Evolutionary conservation across 1,140 invertebrate species (phyloP), one percentile per base, ranked within the genome.

Genomic region (Drosophila chauvacae): DNA sequence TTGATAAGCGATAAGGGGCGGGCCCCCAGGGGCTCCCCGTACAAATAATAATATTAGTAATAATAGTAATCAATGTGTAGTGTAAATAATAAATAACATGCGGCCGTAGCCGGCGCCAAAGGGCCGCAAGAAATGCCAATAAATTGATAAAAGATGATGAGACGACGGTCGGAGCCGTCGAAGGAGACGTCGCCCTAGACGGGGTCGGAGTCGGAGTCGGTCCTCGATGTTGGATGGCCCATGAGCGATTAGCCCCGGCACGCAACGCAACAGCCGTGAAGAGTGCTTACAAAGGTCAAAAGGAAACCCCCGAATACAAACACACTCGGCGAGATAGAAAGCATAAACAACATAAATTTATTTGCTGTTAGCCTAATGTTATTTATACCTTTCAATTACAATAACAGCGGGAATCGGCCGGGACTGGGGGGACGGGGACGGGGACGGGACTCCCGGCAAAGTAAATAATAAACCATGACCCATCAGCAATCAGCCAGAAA

Each of bases 361-460:
- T 90, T 90, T 90, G 86, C 85, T 81, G 78, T 90, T 90, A 85
- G 86, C 85, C 81, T 90, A 90, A 90, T 90, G 85, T 90, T 90
- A 90, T 90, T 90, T 90, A 90, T 90, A 90, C 81, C 85, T 79
- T 90, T 90, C 85, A 90, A 90, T 90, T 90, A 90, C 78, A 85
- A 88, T 90, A 81, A 88, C 85, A 85, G 77, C 81, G 44, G 63
- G 57, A 47, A 55, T 23, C 26, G 59, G 23, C 16, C 3, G 16
- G 35, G 64, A 1, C 11, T 2, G 28, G 10, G 16, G 58, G 42
- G 11, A 7, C 28, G 18, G 48, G 26, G 26, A 5, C 26, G 26
- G 26, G 0, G 26, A 28, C 6, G 26, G 26, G 26, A 18, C 50
- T 26, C 33, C 55, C 61, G 48, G 61, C 76, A 87, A 79, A 71